These are phyloP conservation scores for Sprattus sprattus DNA, from an alignment of 2,113 vertebrate species.

Conservation along the genomic window DNA sequence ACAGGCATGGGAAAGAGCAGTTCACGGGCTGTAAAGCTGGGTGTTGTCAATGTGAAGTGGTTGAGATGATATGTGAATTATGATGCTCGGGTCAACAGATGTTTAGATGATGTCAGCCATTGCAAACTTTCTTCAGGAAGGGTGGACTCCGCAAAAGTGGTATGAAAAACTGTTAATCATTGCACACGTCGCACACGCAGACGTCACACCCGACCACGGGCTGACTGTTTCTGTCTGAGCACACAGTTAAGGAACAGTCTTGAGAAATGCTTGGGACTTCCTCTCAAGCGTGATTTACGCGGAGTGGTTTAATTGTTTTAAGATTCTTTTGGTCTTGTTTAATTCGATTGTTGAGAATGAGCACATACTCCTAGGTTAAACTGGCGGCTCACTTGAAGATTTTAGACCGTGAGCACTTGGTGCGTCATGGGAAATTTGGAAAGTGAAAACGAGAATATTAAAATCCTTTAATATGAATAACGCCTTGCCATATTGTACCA, in stretches of 20 bases:
- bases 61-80: conserved; percentile 45
- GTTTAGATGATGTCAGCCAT: conserved; percentile 51
- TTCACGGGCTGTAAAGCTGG: conserved; percentile 43
- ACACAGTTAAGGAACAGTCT: neutral
- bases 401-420: neutral
- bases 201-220: neutral
- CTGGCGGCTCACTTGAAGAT: neutral
- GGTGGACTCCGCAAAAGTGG: conserved; percentile 32
- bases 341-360: neutral
- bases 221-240: neutral
- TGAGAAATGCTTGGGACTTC: neutral
- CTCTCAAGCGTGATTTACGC: neutral
- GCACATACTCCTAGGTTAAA: neutral
- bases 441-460: neutral
- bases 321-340: conserved; percentile 8
- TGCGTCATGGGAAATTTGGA: neutral
- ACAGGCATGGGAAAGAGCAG: conserved; percentile 22
- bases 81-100: conserved; percentile 48
- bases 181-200: neutral
- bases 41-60: conserved; percentile 44
- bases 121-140: conserved; percentile 35
- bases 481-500: neutral
- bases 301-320: neutral
- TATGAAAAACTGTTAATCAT: conserved; percentile 37
- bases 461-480: neutral